A percentile compares a stretch with the other conserved stretches of the same genome.
Evolutionary conservation across 2,797 vertebrate species (phyloP).

Genomic region (Anableps anableps): DNA sequence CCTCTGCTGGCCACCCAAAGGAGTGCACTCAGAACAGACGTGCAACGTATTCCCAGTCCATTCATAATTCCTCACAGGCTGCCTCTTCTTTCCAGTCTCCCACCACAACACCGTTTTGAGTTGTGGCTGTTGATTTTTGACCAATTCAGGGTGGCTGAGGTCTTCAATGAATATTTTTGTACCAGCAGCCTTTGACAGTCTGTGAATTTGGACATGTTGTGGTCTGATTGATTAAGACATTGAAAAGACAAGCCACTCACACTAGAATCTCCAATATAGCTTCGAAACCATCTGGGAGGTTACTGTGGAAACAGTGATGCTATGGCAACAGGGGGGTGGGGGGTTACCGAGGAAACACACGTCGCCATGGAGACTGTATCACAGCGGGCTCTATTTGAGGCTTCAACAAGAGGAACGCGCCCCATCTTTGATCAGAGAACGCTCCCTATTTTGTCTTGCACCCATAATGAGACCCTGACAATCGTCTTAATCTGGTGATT

Average conservation of each 20-base stretch:
- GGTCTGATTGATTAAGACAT: constrained; percentile 22
- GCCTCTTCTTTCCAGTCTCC: constrained; percentile 31
- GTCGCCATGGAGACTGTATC: constrained; percentile 95
- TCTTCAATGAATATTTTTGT: constrained; percentile 8
- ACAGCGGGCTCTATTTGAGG: constrained; percentile 87
- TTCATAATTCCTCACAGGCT: constrained; percentile 68
- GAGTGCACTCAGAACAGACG: constrained; percentile 47
- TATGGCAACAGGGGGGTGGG: constrained; percentile 93
- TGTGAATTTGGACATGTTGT: not conserved
- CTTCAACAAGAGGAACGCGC: constrained; percentile 87
- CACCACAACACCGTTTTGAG: constrained; percentile 10
- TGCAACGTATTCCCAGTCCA: constrained; percentile 55
- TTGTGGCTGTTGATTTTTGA: constrained; percentile 6
- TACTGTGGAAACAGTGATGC: constrained; percentile 89
- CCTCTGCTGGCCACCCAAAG: constrained; percentile 61
- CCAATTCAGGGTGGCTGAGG: constrained; percentile 4
- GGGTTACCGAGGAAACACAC: constrained; percentile 93
- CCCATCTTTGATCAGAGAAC: constrained; percentile 70
- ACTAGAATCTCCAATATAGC: constrained; percentile 66
- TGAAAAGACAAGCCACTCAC: constrained; percentile 40
- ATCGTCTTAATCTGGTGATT: constrained; percentile 41
- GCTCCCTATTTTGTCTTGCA: constrained; percentile 39
- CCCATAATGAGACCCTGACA: constrained; percentile 36
- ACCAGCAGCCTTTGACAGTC: not conserved
- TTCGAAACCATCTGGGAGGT: constrained; percentile 90